A percentile compares a stretch with the other conserved stretches of the same genome.
Evolutionary conservation across 1,140 invertebrate species (phyloP).

Genomic region (Ditylenchus dipsaci): DNA sequence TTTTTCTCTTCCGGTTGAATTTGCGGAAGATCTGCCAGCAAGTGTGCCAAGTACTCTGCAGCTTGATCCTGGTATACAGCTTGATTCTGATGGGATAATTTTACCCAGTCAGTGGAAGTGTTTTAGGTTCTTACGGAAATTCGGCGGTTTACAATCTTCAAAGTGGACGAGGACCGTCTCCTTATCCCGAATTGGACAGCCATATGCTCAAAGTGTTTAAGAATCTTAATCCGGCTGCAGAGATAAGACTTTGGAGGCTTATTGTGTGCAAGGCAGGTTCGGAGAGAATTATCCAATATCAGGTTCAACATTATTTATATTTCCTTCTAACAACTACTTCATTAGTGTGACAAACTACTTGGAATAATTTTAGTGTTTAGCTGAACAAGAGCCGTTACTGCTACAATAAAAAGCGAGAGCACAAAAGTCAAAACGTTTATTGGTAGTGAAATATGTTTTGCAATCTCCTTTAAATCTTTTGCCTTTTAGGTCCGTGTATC

Average conservation of each 20-base stretch:
- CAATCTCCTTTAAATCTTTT: background rate
- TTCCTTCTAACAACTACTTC: background rate
- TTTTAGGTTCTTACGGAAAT: too few relatives aligned
- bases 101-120: too few relatives aligned
- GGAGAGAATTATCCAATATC: conserved; percentile 1
- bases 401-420: conserved; percentile 9
- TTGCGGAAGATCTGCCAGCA: too few relatives aligned
- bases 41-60: too few relatives aligned
- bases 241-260: background rate
- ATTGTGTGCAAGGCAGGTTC: background rate
- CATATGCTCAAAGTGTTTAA: conserved; percentile 4
- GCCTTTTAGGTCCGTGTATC: background rate
- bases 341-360: background rate
- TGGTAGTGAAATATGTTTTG: background rate
- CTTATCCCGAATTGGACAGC: background rate
- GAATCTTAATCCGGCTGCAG: background rate
- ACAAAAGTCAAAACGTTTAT: conserved; percentile 7
- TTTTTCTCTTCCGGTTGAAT: too few relatives aligned
- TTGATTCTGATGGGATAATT: too few relatives aligned
- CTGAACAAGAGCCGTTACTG: background rate
- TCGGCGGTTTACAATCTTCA: background rate
- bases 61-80: too few relatives aligned
- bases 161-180: background rate
- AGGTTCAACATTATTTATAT: background rate
- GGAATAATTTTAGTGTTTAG: background rate